Evolutionary conservation across 2,888 invertebrate genomes (phyloP), one percentile per base, ranked within the genome.

Genomic region (Deilephila porcellus): DNA sequence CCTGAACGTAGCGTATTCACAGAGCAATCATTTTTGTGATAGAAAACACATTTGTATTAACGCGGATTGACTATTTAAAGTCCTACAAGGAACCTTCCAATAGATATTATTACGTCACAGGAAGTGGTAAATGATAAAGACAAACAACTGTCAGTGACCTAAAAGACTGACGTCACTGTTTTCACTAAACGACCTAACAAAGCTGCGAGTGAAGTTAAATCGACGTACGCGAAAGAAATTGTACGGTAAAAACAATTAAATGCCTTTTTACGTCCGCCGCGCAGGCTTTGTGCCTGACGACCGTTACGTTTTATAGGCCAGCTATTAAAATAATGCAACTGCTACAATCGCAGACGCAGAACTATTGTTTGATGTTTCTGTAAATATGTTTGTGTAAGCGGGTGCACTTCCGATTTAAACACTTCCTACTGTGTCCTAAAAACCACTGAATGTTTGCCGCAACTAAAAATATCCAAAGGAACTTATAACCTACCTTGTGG

Each of bases 291-390:
- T 52, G 67, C 25, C 52, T 56, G 19, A 56, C 60, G 45, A 67
- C 45, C 3, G 25, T 67, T 17, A 52, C 67, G 52, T 67, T 67
- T 52, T 52, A 67, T 67, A 67, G 45, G 45, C 64, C 4, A 2
- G 45, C 45, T 67, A 45, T 67, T 67, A 67, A 67, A 67, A 67
- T 67, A 67, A 67, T 67, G 64, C 64, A 67, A 67, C 64, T 45
- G 45, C n/a, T 25, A 20, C 25, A 19, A 37, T 45, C 64, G 63
- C 37, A 67, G n/a, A 67, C 45, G 6, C 63, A 63, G 45, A 45
- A 52, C n/a, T 67, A 14, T 67, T 64, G 37, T 25, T 25, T 25
- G 25, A 25, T 25, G 25, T 37, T 67, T 34, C 19, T 34, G 17
- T 19, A 32, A 14, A 63, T 4, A 45, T 67, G 3, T 45, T 45